Evolutionary conservation across 2,888 invertebrate species (phyloP).

Genomic region (Temnothorax unifasciatus): DNA sequence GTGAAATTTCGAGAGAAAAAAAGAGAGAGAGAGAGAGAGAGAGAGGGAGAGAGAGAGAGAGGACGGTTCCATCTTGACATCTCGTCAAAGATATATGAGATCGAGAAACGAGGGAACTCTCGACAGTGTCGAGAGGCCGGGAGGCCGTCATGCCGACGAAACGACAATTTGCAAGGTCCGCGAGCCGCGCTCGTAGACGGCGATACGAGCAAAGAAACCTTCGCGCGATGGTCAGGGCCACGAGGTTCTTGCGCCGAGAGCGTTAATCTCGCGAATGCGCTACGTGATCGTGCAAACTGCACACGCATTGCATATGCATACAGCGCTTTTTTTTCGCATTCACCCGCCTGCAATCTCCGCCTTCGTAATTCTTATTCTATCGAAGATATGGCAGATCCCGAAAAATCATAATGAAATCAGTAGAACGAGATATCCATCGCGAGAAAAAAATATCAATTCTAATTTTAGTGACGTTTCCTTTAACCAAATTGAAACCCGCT

Average conservation of each 20-base stretch:
- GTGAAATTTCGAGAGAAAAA: neutral
- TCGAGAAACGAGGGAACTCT: conserved; percentile 39
- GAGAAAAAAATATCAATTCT: conserved; percentile 2
- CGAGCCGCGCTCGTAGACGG: conserved; percentile 55
- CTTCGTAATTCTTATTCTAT: conserved; percentile 25
- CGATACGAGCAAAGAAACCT: conserved; percentile 55
- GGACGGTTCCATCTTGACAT: neutral
- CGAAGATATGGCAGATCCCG: neutral
- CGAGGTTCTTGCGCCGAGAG: conserved; percentile 58
- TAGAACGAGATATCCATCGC: neutral
- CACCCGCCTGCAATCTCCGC: conserved; percentile 27
- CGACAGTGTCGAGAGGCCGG: conserved; percentile 39
- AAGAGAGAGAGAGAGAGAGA: no score
- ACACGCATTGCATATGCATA: conserved; percentile 46
- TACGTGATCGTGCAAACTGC: conserved; percentile 59
- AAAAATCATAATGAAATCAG: conserved; percentile 21
- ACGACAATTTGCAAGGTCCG: conserved; percentile 59
- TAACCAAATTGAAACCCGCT: neutral
- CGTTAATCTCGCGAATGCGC: conserved; percentile 58
- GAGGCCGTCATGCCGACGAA: conserved; percentile 44
- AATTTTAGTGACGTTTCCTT: neutral
- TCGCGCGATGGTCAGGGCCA: conserved; percentile 60
- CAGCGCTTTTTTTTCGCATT: conserved; percentile 21
- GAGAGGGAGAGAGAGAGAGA: no score
- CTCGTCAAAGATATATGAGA: conserved; percentile 17